Evolutionary conservation across 2,113 vertebrate genomes (phyloP).

Genomic region (Gallinago media): DNA sequence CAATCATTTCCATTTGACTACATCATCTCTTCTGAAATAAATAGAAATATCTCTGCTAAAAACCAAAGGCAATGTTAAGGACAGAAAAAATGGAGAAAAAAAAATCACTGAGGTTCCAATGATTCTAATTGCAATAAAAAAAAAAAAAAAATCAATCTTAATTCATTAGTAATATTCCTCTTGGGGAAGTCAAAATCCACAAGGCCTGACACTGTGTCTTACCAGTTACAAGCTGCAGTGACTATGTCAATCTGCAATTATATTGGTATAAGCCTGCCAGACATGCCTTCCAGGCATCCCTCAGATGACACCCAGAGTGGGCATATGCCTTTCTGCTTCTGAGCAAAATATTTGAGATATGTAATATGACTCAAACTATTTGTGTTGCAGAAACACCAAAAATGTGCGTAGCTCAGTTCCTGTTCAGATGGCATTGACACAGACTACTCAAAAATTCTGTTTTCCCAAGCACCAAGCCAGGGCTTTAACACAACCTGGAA

Average conservation of each 20-base stretch:
- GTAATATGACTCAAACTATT: slow-evolving; percentile 11
- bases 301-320: slow-evolving; percentile 22
- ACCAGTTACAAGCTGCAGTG: not conserved
- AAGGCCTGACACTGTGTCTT: not conserved
- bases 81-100: accelerated
- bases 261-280: not conserved
- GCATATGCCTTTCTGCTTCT: slow-evolving; percentile 3
- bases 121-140: not conserved
- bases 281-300: slow-evolving; percentile 16
- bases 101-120: not conserved
- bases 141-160: not conserved
- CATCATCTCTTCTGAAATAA: not conserved
- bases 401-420: not conserved
- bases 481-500: not conserved
- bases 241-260: not conserved
- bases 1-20: not conserved
- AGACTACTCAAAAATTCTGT: not conserved
- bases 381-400: not conserved
- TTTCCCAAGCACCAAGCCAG: not conserved
- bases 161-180: not conserved
- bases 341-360: slow-evolving; percentile 46
- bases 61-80: not conserved
- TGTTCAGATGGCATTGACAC: not conserved
- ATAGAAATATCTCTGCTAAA: not conserved
- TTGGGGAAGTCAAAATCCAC: not conserved